phyloP scores from a whole-genome alignment of 2,888 invertebrate genomes.

The Cylindroiulus punctatus region DNA sequence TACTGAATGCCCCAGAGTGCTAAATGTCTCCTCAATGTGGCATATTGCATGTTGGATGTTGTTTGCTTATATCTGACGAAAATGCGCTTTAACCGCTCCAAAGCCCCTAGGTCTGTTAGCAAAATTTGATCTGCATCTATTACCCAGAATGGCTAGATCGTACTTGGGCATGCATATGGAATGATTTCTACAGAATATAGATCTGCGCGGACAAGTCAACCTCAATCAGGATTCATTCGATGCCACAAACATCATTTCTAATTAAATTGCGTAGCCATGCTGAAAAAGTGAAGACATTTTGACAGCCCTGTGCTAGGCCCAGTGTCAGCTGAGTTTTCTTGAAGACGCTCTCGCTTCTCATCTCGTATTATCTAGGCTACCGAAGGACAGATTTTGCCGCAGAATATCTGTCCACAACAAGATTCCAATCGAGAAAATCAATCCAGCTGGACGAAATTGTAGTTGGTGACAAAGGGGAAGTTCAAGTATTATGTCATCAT shows the following conservation, averaged over 20 bases:
- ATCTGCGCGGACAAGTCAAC: not conserved
- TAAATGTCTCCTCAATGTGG: not conserved
- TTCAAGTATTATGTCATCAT: too few species aligned
- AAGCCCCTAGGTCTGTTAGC: not conserved
- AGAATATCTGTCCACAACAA: too few species aligned
- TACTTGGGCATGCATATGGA: conserved; percentile 2
- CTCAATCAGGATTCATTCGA: not conserved
- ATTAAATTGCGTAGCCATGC: conserved; percentile 17
- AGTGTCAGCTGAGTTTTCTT: not conserved
- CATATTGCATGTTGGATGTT: not conserved
- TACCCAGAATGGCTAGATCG: not conserved
- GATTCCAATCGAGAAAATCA: too few species aligned
- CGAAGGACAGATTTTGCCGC: too few species aligned
- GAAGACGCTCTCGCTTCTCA: not conserved
- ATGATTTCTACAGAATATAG: not conserved
- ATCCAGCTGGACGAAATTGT: too few species aligned
- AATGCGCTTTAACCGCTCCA: not conserved
- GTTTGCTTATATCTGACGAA: not conserved
- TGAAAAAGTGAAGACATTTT: not conserved
- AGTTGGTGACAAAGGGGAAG: too few species aligned
- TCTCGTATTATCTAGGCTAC: too few species aligned
- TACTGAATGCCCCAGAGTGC: not conserved
- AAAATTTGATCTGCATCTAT: not conserved
- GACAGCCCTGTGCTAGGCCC: not conserved
- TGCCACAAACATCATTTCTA: not conserved